Conservation (phyloP, 2,797 vertebrate genomes). For the Heteromormyrus szaboi region DNA sequence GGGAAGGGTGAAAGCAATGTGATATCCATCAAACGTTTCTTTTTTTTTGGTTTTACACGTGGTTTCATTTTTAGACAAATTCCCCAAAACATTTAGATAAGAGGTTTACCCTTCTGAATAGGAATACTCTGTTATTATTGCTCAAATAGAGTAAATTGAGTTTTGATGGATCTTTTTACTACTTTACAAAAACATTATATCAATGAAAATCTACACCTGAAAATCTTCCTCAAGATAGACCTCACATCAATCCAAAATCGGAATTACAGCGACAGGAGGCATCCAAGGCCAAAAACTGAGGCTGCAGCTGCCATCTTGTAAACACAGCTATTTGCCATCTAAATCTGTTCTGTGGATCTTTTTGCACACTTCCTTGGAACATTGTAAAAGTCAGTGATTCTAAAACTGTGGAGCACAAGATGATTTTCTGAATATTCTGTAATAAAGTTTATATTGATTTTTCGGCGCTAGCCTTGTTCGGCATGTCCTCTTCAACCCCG, state of each 20-base stretch:
- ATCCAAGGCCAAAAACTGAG: neutral
- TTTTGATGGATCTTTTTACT: neutral
- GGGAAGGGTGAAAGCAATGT: too few relatives aligned
- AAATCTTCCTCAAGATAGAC: neutral
- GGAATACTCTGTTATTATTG: neutral
- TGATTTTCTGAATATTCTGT: neutral
- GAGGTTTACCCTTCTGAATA: neutral
- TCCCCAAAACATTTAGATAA: neutral
- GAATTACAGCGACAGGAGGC: neutral
- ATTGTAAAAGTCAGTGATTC: neutral
- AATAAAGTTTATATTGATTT: neutral
- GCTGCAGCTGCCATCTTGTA: neutral
- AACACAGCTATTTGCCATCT: neutral
- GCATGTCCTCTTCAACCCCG: neutral
- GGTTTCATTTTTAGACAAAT: neutral
- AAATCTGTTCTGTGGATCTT: neutral
- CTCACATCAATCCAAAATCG: neutral
- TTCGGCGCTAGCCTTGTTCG: neutral
- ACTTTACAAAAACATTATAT: neutral
- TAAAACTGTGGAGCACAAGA: neutral
- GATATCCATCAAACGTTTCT: too few relatives aligned
- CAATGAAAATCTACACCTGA: neutral
- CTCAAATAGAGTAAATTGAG: neutral
- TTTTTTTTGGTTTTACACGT: neutral
- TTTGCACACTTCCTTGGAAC: neutral